Conservation (phyloP, 2,113 vertebrate species). For the Caretta caretta region DNA sequence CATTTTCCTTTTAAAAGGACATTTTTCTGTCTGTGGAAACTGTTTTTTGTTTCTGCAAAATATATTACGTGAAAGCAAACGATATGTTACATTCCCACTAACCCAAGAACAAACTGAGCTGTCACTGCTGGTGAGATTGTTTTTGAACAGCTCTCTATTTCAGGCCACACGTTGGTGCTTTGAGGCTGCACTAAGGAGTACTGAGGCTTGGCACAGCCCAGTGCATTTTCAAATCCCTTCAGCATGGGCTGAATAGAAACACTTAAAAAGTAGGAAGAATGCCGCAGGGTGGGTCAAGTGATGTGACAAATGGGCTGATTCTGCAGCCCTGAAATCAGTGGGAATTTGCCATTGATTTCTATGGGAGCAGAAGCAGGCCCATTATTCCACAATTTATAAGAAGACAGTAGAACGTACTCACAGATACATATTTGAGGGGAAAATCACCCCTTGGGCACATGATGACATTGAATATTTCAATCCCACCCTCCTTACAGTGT, state of each 20-base stretch:
- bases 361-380: not conserved
- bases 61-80: not conserved
- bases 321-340: not conserved
- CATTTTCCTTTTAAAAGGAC: not conserved
- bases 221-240: not conserved
- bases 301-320: fast-evolving
- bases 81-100: not conserved
- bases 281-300: not conserved
- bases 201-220: not conserved
- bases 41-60: not conserved
- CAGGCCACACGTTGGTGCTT: fast-evolving
- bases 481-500: fast-evolving
- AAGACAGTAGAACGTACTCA: not conserved
- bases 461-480: not conserved
- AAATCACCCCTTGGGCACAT: not conserved
- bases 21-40: not conserved
- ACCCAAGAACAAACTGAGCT: not conserved
- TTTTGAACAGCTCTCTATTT: not conserved
- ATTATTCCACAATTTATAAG: not conserved
- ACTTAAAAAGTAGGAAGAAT: fast-evolving
- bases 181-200: not conserved
- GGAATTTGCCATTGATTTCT: not conserved
- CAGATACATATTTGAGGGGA: not conserved
- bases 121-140: fast-evolving
- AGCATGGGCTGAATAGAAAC: not conserved